Evolutionary conservation across 2,797 vertebrate genomes (phyloP).

Genomic region (Rhyacichthys aspro): DNA sequence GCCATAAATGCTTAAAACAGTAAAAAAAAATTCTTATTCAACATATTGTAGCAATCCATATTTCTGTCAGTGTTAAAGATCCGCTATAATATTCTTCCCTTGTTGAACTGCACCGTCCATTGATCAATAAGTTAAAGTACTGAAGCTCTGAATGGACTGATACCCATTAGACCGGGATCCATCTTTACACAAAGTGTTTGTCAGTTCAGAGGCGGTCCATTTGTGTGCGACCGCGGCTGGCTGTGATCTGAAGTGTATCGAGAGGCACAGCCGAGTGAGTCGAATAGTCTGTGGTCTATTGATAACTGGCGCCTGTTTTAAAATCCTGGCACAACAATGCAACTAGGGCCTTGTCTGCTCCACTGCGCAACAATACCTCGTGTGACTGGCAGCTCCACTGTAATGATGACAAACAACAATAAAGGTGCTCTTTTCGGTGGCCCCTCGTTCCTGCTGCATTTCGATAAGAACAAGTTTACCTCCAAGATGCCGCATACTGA

Average conservation of each 20-base stretch:
- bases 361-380: slow-evolving; percentile 82
- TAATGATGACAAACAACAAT: slow-evolving; percentile 79
- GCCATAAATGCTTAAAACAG: too few species aligned
- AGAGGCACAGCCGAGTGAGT: slow-evolving; percentile 77
- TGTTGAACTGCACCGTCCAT: slow-evolving; percentile 48
- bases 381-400: slow-evolving; percentile 73
- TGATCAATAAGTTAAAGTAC: slow-evolving; percentile 21
- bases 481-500: slow-evolving; percentile 26
- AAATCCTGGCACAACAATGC: slow-evolving; percentile 81
- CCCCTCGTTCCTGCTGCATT: slow-evolving; percentile 68
- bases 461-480: slow-evolving; percentile 71
- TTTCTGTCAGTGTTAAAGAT: too few species aligned
- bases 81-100: slow-evolving; percentile 43
- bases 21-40: too few species aligned
- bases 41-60: too few species aligned
- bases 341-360: slow-evolving; percentile 78
- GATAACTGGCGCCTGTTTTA: slow-evolving; percentile 84
- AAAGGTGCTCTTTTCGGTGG: slow-evolving; percentile 50
- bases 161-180: slow-evolving; percentile 62
- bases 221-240: slow-evolving; percentile 71
- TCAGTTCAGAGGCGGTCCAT: slow-evolving; percentile 61
- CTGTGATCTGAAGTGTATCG: slow-evolving; percentile 80
- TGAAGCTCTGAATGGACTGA: slow-evolving; percentile 39
- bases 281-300: slow-evolving; percentile 80
- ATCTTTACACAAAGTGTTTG: slow-evolving; percentile 68